phyloP scores from a whole-genome alignment of 2,113 vertebrate genomes.

The Acanthisitta chloris region DNA sequence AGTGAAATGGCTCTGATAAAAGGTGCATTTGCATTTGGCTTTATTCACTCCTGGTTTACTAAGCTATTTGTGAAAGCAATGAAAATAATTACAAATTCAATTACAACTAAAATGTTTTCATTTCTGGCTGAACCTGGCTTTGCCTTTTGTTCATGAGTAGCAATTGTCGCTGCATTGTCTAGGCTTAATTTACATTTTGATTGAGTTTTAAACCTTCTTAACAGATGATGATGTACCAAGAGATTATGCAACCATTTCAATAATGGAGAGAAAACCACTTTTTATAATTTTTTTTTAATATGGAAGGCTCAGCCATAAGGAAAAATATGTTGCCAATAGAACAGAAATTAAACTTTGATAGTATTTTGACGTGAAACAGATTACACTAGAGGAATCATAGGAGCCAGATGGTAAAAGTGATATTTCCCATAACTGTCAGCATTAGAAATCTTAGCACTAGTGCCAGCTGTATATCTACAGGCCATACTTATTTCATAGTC shows the following conservation, averaged over 20 bases:
- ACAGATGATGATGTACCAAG: neutral
- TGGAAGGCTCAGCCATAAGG: neutral
- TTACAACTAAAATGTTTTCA: slow-evolving; percentile 33
- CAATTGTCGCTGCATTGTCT: neutral
- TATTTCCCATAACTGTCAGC: slow-evolving; percentile 1
- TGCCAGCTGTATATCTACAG: neutral
- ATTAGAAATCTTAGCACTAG: slow-evolving; percentile 8
- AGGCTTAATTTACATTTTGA: slow-evolving; percentile 62
- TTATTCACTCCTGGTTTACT: neutral
- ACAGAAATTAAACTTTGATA: slow-evolving; percentile 34
- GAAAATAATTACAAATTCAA: slow-evolving; percentile 41
- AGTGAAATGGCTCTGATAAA: neutral
- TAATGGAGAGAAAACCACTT: slow-evolving; percentile 21
- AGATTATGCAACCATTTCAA: slow-evolving; percentile 19
- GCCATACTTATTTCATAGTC: neutral
- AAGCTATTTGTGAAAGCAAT: neutral
- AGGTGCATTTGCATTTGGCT: neutral
- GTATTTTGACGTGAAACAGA: slow-evolving; percentile 16
- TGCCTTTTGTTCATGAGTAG: neutral
- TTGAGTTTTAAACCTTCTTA: slow-evolving; percentile 47
- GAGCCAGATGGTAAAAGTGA: slow-evolving; percentile 33
- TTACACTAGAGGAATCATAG: slow-evolving; percentile 22
- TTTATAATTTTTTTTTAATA: slow-evolving; percentile 20
- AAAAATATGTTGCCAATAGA: slow-evolving; percentile 31
- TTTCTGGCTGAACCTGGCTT: slow-evolving; percentile 15